Percentiles rank a stretch among this genome's conserved stretches.
These are phyloP conservation scores for Acleris literana DNA, from an alignment of 2,888 invertebrate genomes.

Conservation along the genomic window DNA sequence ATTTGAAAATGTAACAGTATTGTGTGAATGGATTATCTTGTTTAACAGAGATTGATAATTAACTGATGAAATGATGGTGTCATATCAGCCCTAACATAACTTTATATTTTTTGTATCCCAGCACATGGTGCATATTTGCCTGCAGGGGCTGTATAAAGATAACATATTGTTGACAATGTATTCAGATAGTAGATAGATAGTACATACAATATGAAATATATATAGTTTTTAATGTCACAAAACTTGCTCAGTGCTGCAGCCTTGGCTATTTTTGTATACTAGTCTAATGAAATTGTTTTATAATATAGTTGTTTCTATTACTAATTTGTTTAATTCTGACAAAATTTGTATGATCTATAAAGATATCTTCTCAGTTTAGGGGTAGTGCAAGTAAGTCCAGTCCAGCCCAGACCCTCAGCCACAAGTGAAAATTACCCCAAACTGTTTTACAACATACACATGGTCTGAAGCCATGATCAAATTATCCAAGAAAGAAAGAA, in stretches of 20 bases:
- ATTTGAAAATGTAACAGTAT: too few relatives aligned
- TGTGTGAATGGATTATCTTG: too few relatives aligned
- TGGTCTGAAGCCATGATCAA: too few relatives aligned
- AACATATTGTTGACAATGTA: conserved; percentile 30
- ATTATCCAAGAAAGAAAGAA: too few relatives aligned
- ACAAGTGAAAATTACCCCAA: too few relatives aligned
- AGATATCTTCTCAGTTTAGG: too few relatives aligned
- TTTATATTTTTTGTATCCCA: conserved; percentile 27
- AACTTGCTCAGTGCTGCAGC: conserved; percentile 77
- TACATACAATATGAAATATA: conserved; percentile 42
- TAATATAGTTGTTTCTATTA: conserved; percentile 70
- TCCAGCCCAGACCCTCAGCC: too few relatives aligned
- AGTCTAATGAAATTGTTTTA: conserved; percentile 74
- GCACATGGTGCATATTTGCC: conserved; percentile 60
- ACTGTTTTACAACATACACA: too few relatives aligned
- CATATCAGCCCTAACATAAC: conserved; percentile 31
- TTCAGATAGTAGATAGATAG: conserved; percentile 40
- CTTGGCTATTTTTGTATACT: conserved; percentile 80
- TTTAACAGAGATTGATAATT: not conserved
- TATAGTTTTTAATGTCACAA: conserved; percentile 65
- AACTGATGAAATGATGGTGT: conserved; percentile 15
- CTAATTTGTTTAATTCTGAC: conserved; percentile 17
- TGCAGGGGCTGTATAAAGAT: conserved; percentile 39
- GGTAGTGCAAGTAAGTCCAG: too few relatives aligned
- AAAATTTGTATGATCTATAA: too few relatives aligned